phyloP scores from a whole-genome alignment of 2,113 vertebrate species.

The Oxygymnocypris stewartii region DNA sequence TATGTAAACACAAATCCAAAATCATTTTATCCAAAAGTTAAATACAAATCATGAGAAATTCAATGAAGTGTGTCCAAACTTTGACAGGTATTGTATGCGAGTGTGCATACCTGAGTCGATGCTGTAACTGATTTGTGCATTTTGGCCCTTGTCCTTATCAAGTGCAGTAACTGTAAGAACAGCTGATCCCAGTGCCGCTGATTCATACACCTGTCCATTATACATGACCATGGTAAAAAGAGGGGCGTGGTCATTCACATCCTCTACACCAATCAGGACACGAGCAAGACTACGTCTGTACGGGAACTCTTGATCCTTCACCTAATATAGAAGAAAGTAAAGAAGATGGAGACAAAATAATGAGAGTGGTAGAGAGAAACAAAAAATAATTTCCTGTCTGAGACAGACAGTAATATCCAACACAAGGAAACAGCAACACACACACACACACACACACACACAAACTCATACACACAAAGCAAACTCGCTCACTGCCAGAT shows the following conservation, averaged over 20 bases:
- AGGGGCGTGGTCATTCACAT: constrained; percentile 93
- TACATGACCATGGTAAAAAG: constrained; percentile 91
- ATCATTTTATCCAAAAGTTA: neutral
- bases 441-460: neutral
- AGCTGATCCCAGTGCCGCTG: constrained; percentile 93
- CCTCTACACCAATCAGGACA: constrained; percentile 90
- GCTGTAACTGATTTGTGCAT: constrained; percentile 88
- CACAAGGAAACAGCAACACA: constrained; percentile 22
- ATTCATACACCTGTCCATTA: constrained; percentile 91
- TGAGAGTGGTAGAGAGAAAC: constrained; percentile 2
- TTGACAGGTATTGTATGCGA: neutral
- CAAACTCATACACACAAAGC: constrained; percentile 22
- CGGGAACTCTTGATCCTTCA: constrained; percentile 96
- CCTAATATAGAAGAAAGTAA: constrained; percentile 72
- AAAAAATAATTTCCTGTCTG: constrained; percentile 13
- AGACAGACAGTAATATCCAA: constrained; percentile 27
- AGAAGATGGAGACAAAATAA: constrained; percentile 1
- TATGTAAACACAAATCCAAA: neutral
- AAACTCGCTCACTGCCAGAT: constrained; percentile 7
- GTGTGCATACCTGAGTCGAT: constrained; percentile 87
- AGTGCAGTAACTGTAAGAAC: constrained; percentile 91
- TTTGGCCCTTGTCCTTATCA: constrained; percentile 96
- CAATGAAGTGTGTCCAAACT: neutral
- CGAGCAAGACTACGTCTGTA: constrained; percentile 91
- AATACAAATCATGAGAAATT: neutral